Base-by-base conservation (phyloP, 2,113 vertebrate species). In the Helogale parvula region DNA sequence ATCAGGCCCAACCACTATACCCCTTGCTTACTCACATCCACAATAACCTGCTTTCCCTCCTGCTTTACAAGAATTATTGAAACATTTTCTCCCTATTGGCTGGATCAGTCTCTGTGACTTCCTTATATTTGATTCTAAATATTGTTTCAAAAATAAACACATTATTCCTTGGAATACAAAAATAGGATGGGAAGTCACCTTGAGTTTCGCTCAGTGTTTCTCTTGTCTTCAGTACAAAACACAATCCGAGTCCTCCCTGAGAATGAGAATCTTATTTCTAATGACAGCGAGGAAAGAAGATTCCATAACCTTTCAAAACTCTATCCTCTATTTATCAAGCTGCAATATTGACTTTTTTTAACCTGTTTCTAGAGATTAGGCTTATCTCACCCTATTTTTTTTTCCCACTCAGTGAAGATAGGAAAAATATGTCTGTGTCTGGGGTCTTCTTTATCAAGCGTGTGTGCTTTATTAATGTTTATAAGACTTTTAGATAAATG, bases 141-240 rank as follows among this genome's bases (percentile, higher is more conserved):
- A 77, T 72, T 31, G 72, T 92, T 96, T 86, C 38, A 72, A 50
- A 81, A 96, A 72, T 41, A 85, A 91, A 82, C 83, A 16, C 25
- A 66, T 88, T 66, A 41, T 81, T 27, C n/a, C 7, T 83, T 72
- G 72, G 29, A 86, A 91, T 60, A 92, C 23, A 90, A 66, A 97
- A 57, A 3, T 45, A 88, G 3, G 3, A 50, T 11, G 83, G 7
- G 57, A 76, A 93, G 45, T 90, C 41, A 90, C 66, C 72, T 91
- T 88, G 82, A 33, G 35, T 82, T 88, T 79, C 63, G 60, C 29
- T 66, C 50, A 2, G 2, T 57, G 7, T 83, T 94, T 90, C 47
- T 41, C 5, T 85, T n/a, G 11, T 76, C 45, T 90, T 94, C n/a
- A 41, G 23, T 41, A 2, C 60, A 54, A 93, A 77, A 60, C 3